Conservation (phyloP, 2,113 vertebrate genomes). For the Odocoileus hemionus region DNA sequence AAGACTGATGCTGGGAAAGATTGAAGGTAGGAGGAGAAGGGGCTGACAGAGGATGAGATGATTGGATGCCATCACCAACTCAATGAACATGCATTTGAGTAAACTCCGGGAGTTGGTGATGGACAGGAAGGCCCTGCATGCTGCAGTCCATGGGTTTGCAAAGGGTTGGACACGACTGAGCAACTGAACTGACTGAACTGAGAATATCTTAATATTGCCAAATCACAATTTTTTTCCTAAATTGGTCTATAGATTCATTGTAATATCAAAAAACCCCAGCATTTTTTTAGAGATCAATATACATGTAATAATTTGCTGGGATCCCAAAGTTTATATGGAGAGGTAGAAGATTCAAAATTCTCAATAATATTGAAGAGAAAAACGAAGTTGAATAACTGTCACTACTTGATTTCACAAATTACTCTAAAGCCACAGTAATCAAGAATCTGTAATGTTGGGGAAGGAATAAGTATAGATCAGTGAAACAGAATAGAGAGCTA, state of each 20-base stretch:
- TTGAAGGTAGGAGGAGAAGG: neutral
- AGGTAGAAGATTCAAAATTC: neutral
- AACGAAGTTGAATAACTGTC: neutral
- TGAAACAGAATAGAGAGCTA: neutral
- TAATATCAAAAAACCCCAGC: neutral
- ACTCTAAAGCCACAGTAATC: neutral
- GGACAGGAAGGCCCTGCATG: neutral
- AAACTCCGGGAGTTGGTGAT: neutral
- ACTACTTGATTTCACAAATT: neutral
- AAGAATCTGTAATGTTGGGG: neutral
- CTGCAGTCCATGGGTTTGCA: neutral
- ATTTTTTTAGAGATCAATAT: neutral
- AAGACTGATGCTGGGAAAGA: neutral
- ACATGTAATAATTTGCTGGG: neutral
- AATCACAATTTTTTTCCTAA: neutral
- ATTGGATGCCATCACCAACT: neutral
- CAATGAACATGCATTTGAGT: neutral
- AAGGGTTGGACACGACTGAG: neutral
- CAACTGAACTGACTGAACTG: neutral
- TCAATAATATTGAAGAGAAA: neutral
- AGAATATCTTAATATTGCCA: neutral
- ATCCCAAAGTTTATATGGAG: neutral
- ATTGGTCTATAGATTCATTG: neutral
- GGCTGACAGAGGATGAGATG: neutral
- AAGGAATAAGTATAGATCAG: neutral